Conservation (phyloP, 2,888 invertebrate species). For the Drosophila tripunctata region DNA sequence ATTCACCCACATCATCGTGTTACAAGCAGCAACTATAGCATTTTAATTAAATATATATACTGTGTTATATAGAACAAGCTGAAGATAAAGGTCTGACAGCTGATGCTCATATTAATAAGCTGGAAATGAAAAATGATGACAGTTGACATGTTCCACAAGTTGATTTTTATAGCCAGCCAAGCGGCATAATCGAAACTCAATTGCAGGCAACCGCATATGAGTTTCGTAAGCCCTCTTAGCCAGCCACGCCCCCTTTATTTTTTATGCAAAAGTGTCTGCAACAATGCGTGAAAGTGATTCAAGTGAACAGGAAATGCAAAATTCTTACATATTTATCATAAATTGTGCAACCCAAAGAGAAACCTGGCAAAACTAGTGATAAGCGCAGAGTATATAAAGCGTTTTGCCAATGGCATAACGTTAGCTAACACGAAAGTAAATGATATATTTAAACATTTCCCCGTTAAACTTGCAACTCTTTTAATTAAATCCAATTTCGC, state of each 20-base stretch:
- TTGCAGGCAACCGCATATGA: constrained; percentile 39
- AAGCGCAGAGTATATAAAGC: neutral
- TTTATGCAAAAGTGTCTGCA: constrained; percentile 61
- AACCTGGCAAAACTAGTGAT: neutral
- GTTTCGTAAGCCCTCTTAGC: constrained; percentile 21
- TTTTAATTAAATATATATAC: constrained; percentile 24
- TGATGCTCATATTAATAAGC: constrained; percentile 12
- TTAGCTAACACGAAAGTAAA: no score
- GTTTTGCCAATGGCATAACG: neutral
- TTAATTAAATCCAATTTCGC: constrained; percentile 4
- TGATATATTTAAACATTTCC: no score
- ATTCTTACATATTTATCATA: constrained; percentile 49
- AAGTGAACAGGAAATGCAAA: constrained; percentile 42
- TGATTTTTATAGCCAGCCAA: constrained; percentile 43
- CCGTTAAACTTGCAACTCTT: neutral
- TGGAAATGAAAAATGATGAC: constrained; percentile 18
- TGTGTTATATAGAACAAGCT: neutral
- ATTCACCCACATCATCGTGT: no score
- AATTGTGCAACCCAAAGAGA: constrained; percentile 7
- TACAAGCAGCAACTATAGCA: constrained; percentile 15
- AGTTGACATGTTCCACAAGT: constrained; percentile 52
- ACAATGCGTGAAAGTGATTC: constrained; percentile 41
- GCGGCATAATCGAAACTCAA: constrained; percentile 57
- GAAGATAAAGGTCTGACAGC: neutral
- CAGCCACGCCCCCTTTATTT: constrained; percentile 29